Conservation (phyloP, 2,113 vertebrate species). For the Ictalurus furcatus region DNA sequence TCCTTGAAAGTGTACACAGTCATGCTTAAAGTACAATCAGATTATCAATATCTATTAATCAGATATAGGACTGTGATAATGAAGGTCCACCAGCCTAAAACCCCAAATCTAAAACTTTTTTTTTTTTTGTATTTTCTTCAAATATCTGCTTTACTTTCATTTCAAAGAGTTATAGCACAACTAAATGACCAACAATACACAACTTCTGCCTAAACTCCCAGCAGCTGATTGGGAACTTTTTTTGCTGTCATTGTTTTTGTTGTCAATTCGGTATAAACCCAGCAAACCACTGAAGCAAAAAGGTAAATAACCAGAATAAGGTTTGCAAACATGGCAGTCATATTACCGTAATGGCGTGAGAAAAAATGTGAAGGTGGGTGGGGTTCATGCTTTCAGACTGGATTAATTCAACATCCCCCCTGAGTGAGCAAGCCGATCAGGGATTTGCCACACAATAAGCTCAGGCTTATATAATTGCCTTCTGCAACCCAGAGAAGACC, state of each 20-base stretch:
- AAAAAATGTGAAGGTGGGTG: slow-evolving; percentile 30
- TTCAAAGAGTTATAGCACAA: slow-evolving; percentile 9
- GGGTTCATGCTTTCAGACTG: slow-evolving; percentile 57
- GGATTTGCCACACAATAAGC: slow-evolving; percentile 66
- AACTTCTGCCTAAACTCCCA: slow-evolving; percentile 47
- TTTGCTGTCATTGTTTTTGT: not conserved
- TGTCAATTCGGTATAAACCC: slow-evolving; percentile 35
- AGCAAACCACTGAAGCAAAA: slow-evolving; percentile 56
- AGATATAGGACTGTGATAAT: not conserved
- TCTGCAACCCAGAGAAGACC: slow-evolving; percentile 40
- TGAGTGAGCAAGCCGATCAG: slow-evolving; percentile 59
- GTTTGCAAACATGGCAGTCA: slow-evolving; percentile 49
- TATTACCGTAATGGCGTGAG: slow-evolving; percentile 53
- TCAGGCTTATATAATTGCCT: slow-evolving; percentile 60
- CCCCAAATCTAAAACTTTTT: not conserved
- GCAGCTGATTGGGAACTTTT: not conserved
- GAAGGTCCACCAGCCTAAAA: not conserved
- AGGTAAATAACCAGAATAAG: slow-evolving; percentile 59
- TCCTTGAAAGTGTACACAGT: not conserved
- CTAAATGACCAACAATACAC: slow-evolving; percentile 54
- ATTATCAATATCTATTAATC: not conserved
- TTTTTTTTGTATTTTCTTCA: not conserved
- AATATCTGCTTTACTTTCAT: slow-evolving; percentile 31
- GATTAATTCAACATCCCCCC: slow-evolving; percentile 62
- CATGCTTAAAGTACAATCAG: slow-evolving; percentile 10